Evolutionary conservation across 1,140 invertebrate species (phyloP).

Genomic region (Bombus superbus): DNA sequence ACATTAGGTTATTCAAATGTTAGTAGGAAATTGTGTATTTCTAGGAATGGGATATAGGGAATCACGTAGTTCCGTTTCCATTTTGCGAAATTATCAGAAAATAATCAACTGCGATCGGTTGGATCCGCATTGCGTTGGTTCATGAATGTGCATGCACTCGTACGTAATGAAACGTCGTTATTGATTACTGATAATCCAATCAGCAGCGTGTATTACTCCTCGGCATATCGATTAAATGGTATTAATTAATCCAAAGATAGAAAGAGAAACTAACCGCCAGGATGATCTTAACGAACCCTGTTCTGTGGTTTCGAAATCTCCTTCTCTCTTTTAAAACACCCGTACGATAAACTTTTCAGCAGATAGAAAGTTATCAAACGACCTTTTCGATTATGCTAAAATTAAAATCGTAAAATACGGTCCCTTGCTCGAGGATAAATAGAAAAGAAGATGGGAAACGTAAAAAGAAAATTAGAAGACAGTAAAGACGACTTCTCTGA

Average conservation of each 20-base stretch:
- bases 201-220: conserved; percentile 14
- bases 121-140: neutral
- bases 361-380: neutral
- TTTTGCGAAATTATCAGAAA: conserved; percentile 6
- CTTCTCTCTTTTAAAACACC: neutral
- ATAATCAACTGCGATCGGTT: conserved; percentile 36
- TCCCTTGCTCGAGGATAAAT: neutral
- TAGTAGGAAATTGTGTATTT: neutral
- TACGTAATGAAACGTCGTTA: conserved; percentile 33
- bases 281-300: neutral
- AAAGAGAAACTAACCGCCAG: neutral
- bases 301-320: neutral
- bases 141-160: neutral
- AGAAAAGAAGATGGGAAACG: neutral
- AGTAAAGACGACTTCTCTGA: no score
- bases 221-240: conserved; percentile 11
- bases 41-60: neutral
- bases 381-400: neutral
- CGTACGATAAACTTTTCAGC: neutral
- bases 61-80: neutral
- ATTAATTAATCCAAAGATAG: conserved; percentile 25
- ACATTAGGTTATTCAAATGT: no score
- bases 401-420: neutral
- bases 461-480: neutral
- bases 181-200: conserved; percentile 48